A percentile compares a stretch with the other conserved stretches of the same genome.
Evolutionary conservation across 2,797 vertebrate genomes (phyloP).

Genomic region (Protosalanx chinensis): DNA sequence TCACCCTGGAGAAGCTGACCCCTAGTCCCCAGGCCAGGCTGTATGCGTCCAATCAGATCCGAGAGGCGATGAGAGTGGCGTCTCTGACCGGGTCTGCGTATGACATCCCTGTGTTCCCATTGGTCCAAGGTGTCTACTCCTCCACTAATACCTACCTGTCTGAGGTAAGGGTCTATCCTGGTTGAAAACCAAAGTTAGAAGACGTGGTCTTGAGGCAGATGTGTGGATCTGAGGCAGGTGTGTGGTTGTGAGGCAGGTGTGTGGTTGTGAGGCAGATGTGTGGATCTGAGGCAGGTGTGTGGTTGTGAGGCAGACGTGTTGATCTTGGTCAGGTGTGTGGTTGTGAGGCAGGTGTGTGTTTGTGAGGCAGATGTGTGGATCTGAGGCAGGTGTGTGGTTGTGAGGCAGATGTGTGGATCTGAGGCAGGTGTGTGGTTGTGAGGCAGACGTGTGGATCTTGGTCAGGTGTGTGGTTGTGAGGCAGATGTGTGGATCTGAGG

Average conservation of each 20-base stretch:
- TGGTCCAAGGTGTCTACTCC: slow-evolving; percentile 71
- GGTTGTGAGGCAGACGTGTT: too few relatives aligned
- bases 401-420: too few relatives aligned
- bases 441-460: too few relatives aligned
- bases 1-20: slow-evolving; percentile 70
- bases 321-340: too few relatives aligned
- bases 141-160: slow-evolving; percentile 73
- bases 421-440: too few relatives aligned
- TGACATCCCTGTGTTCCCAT: slow-evolving; percentile 75
- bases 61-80: slow-evolving; percentile 73
- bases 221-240: background rate
- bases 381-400: too few relatives aligned
- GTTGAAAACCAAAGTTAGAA: too few relatives aligned
- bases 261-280: too few relatives aligned
- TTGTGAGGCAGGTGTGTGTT: too few relatives aligned
- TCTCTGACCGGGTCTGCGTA: slow-evolving; percentile 56
- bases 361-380: too few relatives aligned
- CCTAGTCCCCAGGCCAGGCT: slow-evolving; percentile 62
- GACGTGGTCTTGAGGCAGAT: background rate
- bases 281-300: too few relatives aligned
- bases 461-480: background rate
- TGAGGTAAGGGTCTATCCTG: slow-evolving; percentile 55
- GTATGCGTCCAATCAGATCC: slow-evolving; percentile 70
- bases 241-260: background rate
- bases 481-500: background rate